Percentiles rank a stretch among this genome's conserved stretches.
phyloP scores from a whole-genome alignment of 2,888 invertebrate genomes.

The Conomelus anceps region DNA sequence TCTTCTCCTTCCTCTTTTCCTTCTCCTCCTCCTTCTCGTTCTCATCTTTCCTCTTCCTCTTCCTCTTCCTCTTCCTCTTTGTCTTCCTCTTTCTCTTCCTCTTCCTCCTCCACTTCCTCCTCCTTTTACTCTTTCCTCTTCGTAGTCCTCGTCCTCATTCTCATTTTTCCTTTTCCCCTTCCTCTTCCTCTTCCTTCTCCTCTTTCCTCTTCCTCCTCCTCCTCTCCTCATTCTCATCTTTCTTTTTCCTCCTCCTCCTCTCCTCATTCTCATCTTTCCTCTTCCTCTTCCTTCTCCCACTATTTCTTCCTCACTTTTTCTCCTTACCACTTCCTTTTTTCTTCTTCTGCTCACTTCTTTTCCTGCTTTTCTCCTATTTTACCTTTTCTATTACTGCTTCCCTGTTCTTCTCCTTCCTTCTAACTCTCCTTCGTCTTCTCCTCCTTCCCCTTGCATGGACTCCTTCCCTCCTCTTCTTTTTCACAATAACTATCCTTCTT shows the following conservation, averaged over 20 bases:
- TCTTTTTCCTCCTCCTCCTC: neutral
- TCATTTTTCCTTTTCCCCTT: neutral
- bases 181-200: neutral
- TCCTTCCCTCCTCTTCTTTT: conserved; percentile 3
- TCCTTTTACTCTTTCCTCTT: neutral
- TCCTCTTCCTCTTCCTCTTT: neutral
- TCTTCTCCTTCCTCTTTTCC: too few relatives aligned
- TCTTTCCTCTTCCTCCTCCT: neutral
- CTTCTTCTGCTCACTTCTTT: neutral
- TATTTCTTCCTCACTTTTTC: neutral
- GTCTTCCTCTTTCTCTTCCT: neutral
- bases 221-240: neutral
- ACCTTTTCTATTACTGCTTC: neutral
- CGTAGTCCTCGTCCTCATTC: neutral
- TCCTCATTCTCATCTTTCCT: neutral
- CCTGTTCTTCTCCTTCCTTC: neutral
- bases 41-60: too few relatives aligned
- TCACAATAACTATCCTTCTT: neutral
- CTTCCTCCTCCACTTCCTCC: neutral
- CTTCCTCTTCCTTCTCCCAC: neutral
- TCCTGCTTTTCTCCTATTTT: neutral
- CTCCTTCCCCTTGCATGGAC: conserved; percentile 7
- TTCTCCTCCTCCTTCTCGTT: neutral
- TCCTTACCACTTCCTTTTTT: neutral
- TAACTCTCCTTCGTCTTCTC: conserved; percentile 6